Conservation (phyloP, 2,888 invertebrate species). For the Protodeltote pygarga region DNA sequence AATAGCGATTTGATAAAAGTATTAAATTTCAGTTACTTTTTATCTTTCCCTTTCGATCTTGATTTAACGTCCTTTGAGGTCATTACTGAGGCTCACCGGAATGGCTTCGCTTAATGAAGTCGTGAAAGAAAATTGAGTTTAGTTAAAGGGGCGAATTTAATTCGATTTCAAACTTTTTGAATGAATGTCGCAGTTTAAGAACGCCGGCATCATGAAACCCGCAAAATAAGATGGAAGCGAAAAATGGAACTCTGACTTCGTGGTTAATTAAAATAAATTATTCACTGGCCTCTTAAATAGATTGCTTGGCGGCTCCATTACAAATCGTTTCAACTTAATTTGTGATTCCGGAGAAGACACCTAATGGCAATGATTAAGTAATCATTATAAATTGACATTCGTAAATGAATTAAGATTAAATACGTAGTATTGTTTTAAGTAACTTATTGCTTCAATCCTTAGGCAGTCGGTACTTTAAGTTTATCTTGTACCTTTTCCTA, state of each 20-base stretch:
- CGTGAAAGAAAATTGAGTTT: conserved; percentile 86
- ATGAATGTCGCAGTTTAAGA: conserved; percentile 80
- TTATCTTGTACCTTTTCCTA: not conserved
- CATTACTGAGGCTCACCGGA: conserved; percentile 84
- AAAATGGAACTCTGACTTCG: conserved; percentile 75
- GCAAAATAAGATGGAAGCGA: conserved; percentile 76
- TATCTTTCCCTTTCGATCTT: conserved; percentile 81
- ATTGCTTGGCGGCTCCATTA: conserved; percentile 70
- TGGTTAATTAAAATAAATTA: conserved; percentile 83
- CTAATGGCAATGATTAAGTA: conserved; percentile 63
- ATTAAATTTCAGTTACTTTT: conserved; percentile 82
- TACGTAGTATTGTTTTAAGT: conserved; percentile 4
- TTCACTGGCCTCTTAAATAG: conserved; percentile 74
- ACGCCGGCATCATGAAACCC: conserved; percentile 68
- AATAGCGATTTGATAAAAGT: conserved; percentile 77
- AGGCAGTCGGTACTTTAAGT: no score
- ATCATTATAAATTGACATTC: conserved; percentile 41
- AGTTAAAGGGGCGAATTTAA: conserved; percentile 86
- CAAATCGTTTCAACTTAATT: conserved; percentile 72
- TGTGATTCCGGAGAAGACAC: conserved; percentile 54
- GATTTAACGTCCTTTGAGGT: conserved; percentile 85
- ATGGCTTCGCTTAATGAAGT: conserved; percentile 85
- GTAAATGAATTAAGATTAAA: conserved; percentile 26
- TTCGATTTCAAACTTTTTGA: conserved; percentile 85
- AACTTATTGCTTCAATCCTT: no score